Base-by-base conservation (phyloP, 2,113 vertebrate genomes). In the Mystacornis crossleyi region DNA sequence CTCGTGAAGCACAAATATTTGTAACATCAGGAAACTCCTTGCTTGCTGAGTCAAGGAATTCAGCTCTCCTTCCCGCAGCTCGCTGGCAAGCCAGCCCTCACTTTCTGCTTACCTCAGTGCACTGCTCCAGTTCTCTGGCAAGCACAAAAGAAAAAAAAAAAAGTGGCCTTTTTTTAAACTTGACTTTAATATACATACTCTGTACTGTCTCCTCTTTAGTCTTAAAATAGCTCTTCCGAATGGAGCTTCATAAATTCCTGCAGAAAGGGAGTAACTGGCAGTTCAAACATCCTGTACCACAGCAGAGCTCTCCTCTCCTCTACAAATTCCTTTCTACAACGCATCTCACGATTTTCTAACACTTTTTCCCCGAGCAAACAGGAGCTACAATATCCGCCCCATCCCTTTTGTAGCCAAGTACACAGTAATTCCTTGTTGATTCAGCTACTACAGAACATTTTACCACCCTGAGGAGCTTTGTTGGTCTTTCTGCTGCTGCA, bases 1-100 rank as follows among this genome's bases (percentile, higher is more conserved):
- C 61, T 38, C 48, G 18, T 14, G 8, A 60, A 71, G 40, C 20
- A 29, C 70, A 88, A 90, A 26, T 36, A 72, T 55, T 75, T 67
- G 33, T 26, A 47, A 75, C 20, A 21, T 31, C 25, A 40, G 69
- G 82, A 28, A 75, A 25, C 17, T n/a, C 55, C 62, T 0, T 9
- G 43, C 62, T 72, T 74, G 66, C 71, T 36, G 57, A 92, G 91
- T 54, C 79, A 86, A 92, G 61, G 58, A 86, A 64, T 80, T 60
- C 74, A 28, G 70, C 74, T 50, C 3, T 54, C 45, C 66, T 67
- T 81, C 43, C 82, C 43, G 43, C 3, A 81, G 75, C 62, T 45
- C 14, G 1, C 14, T 24, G 34, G 47, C 57, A 86, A 40, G 60
- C 4, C 78, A 61, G 4, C n/a, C 64, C 47, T 84, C 31, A 1